Base-by-base conservation (phyloP, 2,888 invertebrate genomes). In the Clepsis dumicolana region DNA sequence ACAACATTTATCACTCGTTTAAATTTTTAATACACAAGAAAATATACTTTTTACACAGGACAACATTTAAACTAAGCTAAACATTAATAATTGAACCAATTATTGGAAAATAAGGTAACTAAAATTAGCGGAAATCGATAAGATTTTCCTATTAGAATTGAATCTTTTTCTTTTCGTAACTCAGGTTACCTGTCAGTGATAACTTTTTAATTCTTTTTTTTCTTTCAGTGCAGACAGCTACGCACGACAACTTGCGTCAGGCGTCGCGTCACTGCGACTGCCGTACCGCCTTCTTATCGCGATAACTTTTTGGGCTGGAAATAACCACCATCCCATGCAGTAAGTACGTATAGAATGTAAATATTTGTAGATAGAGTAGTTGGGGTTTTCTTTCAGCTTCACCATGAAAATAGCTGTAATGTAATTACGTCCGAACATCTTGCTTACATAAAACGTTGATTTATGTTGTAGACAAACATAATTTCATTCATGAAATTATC, bases 121-220 rank as follows among this genome's bases (percentile, higher is more conserved):
- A 77, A 77, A 77, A 74, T 73, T 70, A 73, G 61, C 60, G 71
- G 63, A 77, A 80, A 74, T 71, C 74, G 80, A 85, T 85, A 56
- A 35, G 61, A 32, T 70, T 53, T 64, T 54, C 56, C 27, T 48
- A 57, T 57, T 52, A n/a, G 21, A 48, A 50, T 50, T 38, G 60
- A 66, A 44, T 50, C 50, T 32, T 59, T 63, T 63, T 68, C 27
- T 59, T 63, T 63, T 68, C 27, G 41, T 44, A 63, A 57, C 71
- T 66, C 59, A 83, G 82, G 80, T 88, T 89, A 90, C 87, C 89
- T 90, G 90, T 89, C 90, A 73, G 73, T 75, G 52, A 74, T 76
- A 79, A 82, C 80, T 78, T 77, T 79, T 77, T 80, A 70, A 72
- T 74, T 74, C 73, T 74, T 65, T 69, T 70, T 73, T 52, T 70